Base-by-base conservation (phyloP, 2,113 vertebrate genomes). In the Trogon surrucura region DNA sequence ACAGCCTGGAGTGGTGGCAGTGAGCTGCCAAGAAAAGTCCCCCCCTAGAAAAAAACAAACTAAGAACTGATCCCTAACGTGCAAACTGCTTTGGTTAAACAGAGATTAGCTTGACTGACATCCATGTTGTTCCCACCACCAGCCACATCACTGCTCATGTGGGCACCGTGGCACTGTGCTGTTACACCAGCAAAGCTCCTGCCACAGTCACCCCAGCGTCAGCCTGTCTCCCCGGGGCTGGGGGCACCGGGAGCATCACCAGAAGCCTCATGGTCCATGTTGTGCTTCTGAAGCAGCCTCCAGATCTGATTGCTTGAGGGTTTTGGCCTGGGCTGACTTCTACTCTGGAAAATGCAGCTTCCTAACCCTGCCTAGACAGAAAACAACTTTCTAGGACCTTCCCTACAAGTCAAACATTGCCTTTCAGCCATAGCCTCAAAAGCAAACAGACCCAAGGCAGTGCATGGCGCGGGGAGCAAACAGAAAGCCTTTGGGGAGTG, bases 341-440 rank as follows among this genome's bases (percentile, higher is more conserved):
- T 83, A 1, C 23, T 69, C 16, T 38, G 44, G 23, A 65, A 83
- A 84, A 67, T 2, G 27, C 48, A 90, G 34, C 34, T 95, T 81
- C 57, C 56, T 86, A 30, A 29, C 29, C 41, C 47, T 21, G 8
- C 89, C 80, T 69, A 38, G 45, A 36, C 6, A 57, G 80, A 74
- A 96, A 95, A 91, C 79, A 96, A 87, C 67, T 61, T 88, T 29
- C n/a, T 58, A 62, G 89, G 93, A 64, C 94, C 89, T 96, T 73
- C 89, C 98, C 97, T 93, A 58, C 91, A 97, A 96, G 64, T 64
- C 96, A 98, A 98, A 98, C 86, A 98, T 65, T 61, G 13, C 64
- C 54, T 82, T 53, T 79, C 25, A 1, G 77, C 92, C 89, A 0
- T 51, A 77, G 88, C 96, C 95, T 78, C 36, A 91, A 98, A 97